Evolutionary conservation across 2,888 invertebrate genomes (phyloP), one percentile per base, ranked within the genome.

Genomic region (Pristionchus arcanus): DNA sequence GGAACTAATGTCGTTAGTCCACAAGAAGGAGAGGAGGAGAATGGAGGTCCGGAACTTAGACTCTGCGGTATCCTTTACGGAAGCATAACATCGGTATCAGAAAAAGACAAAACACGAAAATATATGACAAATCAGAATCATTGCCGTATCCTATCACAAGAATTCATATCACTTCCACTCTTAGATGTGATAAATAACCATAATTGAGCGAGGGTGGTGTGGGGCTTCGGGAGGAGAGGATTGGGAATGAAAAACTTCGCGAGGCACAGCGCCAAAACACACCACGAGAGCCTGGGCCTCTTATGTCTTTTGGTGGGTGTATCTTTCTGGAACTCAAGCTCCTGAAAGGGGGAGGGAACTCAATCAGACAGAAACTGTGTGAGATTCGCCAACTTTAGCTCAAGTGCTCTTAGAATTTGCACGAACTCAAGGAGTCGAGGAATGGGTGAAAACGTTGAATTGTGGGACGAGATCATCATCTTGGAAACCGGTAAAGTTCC

Each of bases 1-100:
- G 81, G 81, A 81, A 81, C 81, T 81, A 81, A 81, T 49, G 81
- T 53, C 49, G 81, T 81, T 81, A 81, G 81, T 25, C 77, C 77
- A 15, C 2, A 28, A 42, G 77, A 21, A 42, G 77, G 9, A 11
- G 42, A 31, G 31, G 34, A 34, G 63, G 63, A n/a, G 68, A 71
- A 71, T 71, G 31, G 42, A 49, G 31, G 31, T 31, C 63, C 68
- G 68, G 68, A 71, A 71, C 68, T 71, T 71, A 25, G 63, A 63
- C 63, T 63, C 21, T 16, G 55, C 42, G 42, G 42, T 49, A 9
- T 49, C 42, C 42, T 49, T 49, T 49, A 49, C 42, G 42, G 42
- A 49, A 49, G 9, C 3, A 42, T 42, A 42, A 9, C 42, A 42
- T 5, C 42, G 42, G 42, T 49, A 49, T 49, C 7, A 1, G 55